Percentiles rank a stretch among this genome's conserved stretches.
Conservation (phyloP, 64 coral and sea anemone species). For the Montipora foliosa region DNA sequence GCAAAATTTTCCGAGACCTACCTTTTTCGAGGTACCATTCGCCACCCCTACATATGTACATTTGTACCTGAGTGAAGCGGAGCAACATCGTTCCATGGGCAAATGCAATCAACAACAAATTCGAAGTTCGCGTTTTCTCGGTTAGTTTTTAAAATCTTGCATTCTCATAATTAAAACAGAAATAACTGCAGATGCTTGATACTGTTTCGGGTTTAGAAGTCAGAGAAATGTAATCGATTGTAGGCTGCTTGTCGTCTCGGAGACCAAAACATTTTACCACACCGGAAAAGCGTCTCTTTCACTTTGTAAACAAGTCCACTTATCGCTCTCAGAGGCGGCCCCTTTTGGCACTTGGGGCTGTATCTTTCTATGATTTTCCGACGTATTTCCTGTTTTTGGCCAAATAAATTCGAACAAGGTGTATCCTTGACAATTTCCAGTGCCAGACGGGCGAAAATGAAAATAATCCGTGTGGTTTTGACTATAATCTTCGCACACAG, state of each 20-base stretch:
- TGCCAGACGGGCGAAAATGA: background rate
- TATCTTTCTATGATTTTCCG: background rate
- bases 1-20: too few species aligned
- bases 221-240: background rate
- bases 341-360: background rate
- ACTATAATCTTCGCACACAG: background rate
- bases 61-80: too few species aligned
- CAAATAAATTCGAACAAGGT: background rate
- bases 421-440: background rate
- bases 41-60: too few species aligned
- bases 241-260: background rate
- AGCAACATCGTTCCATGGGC: too few species aligned
- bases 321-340: background rate
- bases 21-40: too few species aligned
- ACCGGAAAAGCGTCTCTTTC: constrained; percentile 42
- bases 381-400: background rate
- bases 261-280: constrained; percentile 7
- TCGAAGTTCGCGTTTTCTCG: too few species aligned
- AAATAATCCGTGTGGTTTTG: background rate
- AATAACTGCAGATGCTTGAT: too few species aligned
- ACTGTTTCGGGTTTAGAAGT: too few species aligned
- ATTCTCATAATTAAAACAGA: too few species aligned
- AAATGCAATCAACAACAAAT: too few species aligned
- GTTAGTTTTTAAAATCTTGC: too few species aligned
- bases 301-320: background rate